These are phyloP conservation scores for Hemiscyllium ocellatum DNA, from an alignment of 2,113 vertebrate genomes.

Conservation along the genomic window DNA sequence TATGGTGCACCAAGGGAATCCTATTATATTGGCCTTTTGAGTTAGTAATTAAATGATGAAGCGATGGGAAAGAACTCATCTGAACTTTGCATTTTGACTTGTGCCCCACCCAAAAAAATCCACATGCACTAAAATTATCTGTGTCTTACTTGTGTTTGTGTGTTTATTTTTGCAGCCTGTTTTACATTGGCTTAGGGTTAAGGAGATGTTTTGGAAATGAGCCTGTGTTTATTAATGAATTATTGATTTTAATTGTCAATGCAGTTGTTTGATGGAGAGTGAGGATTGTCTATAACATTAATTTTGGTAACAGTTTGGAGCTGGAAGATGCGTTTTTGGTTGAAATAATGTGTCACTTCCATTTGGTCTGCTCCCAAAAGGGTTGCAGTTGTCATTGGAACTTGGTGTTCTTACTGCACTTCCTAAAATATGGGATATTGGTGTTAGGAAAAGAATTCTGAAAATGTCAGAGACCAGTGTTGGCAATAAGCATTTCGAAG, in stretches of 20 bases:
- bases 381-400: not conserved
- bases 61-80: not conserved
- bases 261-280: not conserved
- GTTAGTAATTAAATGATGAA: not conserved
- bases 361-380: not conserved
- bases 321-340: not conserved
- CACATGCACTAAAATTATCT: not conserved
- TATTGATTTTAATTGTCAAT: constrained; percentile 16
- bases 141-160: no score
- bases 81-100: not conserved
- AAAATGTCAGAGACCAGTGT: not conserved
- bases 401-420: not conserved
- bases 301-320: not conserved
- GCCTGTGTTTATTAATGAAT: not conserved
- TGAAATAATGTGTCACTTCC: not conserved
- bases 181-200: not conserved
- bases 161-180: not conserved
- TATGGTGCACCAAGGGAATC: not conserved
- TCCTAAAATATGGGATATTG: not conserved
- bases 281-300: not conserved
- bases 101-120: not conserved
- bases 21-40: not conserved
- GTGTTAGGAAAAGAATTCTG: not conserved
- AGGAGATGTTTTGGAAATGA: not conserved
- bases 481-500: not conserved